A percentile compares a stretch with the other conserved stretches of the same genome.
Conservation (phyloP, 2,888 invertebrate species). For the Idaea biselata region DNA sequence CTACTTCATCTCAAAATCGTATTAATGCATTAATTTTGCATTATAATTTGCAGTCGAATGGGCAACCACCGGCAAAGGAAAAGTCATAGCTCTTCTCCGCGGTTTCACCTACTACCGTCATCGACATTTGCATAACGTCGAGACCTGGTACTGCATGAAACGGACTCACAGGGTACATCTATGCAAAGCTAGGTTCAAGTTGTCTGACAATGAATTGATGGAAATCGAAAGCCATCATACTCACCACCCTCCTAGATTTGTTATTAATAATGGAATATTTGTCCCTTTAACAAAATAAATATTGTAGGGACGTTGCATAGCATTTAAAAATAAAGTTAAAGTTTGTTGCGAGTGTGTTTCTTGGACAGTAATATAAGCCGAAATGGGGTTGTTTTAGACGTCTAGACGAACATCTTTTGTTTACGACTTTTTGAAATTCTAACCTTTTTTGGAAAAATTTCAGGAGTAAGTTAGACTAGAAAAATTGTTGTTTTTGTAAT, state of each 20-base stretch:
- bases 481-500: too few relatives aligned
- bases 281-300: neutral
- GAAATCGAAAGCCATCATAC: constrained; percentile 62
- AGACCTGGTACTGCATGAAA: constrained; percentile 32
- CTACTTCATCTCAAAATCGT: too few relatives aligned
- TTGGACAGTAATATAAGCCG: too few relatives aligned
- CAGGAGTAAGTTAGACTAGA: too few relatives aligned
- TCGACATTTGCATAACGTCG: constrained; percentile 1
- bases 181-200: constrained; percentile 47
- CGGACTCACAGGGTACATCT: neutral
- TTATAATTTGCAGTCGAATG: constrained; percentile 12
- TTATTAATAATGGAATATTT: constrained; percentile 12
- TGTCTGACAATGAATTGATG: constrained; percentile 55
- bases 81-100: constrained; percentile 21
- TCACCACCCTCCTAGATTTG: constrained; percentile 17
- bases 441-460: too few relatives aligned
- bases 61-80: constrained; percentile 14
- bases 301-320: too few relatives aligned
- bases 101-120: constrained; percentile 9
- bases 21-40: neutral
- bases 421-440: too few relatives aligned
- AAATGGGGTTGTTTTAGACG: too few relatives aligned
- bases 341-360: too few relatives aligned
- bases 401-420: too few relatives aligned
- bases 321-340: too few relatives aligned